phyloP scores from a whole-genome alignment of 1,140 invertebrate species.

The Ladona fulva region DNA sequence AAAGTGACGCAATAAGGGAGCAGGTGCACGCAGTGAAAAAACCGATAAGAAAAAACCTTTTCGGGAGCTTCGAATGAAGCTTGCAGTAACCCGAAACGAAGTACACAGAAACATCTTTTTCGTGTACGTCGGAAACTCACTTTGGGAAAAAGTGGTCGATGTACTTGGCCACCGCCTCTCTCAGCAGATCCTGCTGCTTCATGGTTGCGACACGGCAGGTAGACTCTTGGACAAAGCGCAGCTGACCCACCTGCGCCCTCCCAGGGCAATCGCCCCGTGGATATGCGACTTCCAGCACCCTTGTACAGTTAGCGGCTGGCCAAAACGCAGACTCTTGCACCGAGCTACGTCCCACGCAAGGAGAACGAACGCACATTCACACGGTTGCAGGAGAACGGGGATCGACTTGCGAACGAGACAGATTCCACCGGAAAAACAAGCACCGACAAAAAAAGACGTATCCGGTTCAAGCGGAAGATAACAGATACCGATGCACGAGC shows the following conservation, averaged over 20 bases:
- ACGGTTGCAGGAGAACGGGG: too few species aligned
- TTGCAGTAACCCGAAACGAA: too few species aligned
- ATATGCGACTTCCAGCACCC: neutral
- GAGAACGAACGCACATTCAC: neutral
- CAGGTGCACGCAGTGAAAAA: too few species aligned
- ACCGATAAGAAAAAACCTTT: too few species aligned
- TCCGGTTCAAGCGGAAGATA: too few species aligned
- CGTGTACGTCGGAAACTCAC: slow-evolving; percentile 24
- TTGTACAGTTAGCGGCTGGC: neutral
- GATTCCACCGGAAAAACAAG: too few species aligned
- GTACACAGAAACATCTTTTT: too few species aligned
- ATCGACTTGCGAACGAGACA: too few species aligned
- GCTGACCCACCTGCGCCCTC: slow-evolving; percentile 12
- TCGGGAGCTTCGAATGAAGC: too few species aligned
- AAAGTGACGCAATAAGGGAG: too few species aligned
- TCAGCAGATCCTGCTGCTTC: slow-evolving; percentile 51
- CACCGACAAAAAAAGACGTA: too few species aligned
- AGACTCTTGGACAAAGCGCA: slow-evolving; percentile 26
- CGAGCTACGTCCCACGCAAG: neutral
- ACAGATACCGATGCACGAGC: too few species aligned
- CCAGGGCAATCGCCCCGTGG: neutral
- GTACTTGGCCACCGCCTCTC: slow-evolving; percentile 54
- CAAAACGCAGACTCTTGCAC: neutral
- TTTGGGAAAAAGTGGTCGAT: slow-evolving; percentile 54
- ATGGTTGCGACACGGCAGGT: slow-evolving; percentile 40